Evolutionary conservation across 2,888 invertebrate genomes (phyloP).

Genomic region (Fragum fragum): DNA sequence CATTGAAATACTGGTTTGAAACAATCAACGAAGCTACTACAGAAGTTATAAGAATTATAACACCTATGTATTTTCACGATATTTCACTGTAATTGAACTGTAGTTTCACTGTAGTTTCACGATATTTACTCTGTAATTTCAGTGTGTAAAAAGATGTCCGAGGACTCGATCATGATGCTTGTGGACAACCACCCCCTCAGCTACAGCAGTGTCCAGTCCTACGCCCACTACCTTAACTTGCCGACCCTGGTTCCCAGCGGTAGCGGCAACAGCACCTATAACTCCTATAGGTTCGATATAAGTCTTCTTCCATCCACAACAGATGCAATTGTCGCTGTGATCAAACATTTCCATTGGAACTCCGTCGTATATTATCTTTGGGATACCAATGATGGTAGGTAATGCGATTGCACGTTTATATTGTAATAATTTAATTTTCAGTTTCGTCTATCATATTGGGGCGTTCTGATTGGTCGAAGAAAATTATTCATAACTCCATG

Average conservation of each 20-base stretch:
- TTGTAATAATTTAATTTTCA: too few species aligned
- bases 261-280: slow-evolving; percentile 71
- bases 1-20: too few species aligned
- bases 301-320: slow-evolving; percentile 97
- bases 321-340: slow-evolving; percentile 97
- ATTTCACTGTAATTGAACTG: too few species aligned
- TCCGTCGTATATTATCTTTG: slow-evolving; percentile 95
- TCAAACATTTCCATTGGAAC: slow-evolving; percentile 96
- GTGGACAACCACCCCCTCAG: slow-evolving; percentile 77
- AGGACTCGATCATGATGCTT: slow-evolving; percentile 80
- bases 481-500: too few species aligned
- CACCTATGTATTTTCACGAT: too few species aligned
- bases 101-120: too few species aligned
- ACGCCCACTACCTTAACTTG: slow-evolving; percentile 80
- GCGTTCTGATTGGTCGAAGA: too few species aligned
- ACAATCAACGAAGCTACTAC: too few species aligned
- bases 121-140: slow-evolving; percentile 43
- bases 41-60: too few species aligned
- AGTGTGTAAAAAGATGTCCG: slow-evolving; percentile 80
- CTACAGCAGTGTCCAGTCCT: slow-evolving; percentile 81
- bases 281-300: slow-evolving; percentile 79
- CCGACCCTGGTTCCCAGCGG: slow-evolving; percentile 80
- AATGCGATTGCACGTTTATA: too few species aligned
- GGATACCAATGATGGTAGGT: slow-evolving; percentile 95
- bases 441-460: too few species aligned